Percentiles rank a stretch among this genome's conserved stretches.
Evolutionary conservation across 2,888 invertebrate species (phyloP).

Genomic region (Vannuccia rotundouncinata): DNA sequence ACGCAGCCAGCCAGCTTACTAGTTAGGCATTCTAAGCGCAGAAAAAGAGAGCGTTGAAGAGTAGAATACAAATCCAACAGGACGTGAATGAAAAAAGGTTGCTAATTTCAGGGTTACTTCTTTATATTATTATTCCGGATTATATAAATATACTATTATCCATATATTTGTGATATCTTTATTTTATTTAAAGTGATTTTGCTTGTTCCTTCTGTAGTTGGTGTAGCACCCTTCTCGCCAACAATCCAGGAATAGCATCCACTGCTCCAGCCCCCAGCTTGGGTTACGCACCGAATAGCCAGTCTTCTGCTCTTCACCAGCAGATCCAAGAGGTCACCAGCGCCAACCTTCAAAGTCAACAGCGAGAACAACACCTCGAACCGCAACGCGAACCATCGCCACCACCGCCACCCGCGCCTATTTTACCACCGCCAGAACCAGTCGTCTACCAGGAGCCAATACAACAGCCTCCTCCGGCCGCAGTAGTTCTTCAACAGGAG

Average conservation of each 20-base stretch:
- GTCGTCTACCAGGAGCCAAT: neutral
- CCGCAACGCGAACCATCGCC: neutral
- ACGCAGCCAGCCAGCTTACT: neutral
- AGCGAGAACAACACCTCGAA: neutral
- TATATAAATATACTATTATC: too few species aligned
- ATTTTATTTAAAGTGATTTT: too few species aligned
- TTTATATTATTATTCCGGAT: neutral
- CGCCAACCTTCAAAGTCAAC: neutral
- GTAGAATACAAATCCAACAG: neutral
- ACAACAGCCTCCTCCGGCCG: neutral
- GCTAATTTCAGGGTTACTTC: neutral
- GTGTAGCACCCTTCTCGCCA: conserved; percentile 1
- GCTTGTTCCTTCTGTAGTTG: neutral
- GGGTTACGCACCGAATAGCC: neutral
- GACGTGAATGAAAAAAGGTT: neutral
- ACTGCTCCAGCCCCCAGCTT: neutral
- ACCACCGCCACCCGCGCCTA: too few species aligned
- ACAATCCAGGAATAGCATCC: neutral
- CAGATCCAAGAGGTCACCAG: conserved; percentile 10
- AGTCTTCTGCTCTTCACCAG: conserved; percentile 4
- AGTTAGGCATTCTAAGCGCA: neutral
- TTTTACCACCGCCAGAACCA: neutral
- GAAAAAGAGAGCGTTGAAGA: neutral
- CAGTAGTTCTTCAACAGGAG: neutral
- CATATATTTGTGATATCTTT: too few species aligned